These are phyloP conservation scores for Oscheius sp. DNA, from an alignment of 2,888 invertebrate species.

Conservation along the genomic window DNA sequence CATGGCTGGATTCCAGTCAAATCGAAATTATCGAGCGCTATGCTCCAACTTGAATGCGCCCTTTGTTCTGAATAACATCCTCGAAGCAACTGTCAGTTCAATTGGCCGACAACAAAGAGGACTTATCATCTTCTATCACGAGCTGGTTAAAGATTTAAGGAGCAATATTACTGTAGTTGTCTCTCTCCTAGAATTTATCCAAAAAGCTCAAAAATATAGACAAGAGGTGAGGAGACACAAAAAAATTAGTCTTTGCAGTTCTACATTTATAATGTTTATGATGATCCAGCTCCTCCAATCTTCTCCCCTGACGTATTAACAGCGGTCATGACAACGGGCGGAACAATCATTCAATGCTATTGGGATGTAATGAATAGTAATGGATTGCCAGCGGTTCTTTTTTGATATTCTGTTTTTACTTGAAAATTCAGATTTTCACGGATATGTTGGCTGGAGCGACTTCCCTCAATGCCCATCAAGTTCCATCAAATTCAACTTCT, in stretches of 20 bases:
- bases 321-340: conserved; percentile 13
- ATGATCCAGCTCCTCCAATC: not conserved
- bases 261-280: conserved; percentile 2
- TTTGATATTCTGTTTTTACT: not conserved
- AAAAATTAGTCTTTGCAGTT: not conserved
- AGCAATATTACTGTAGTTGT: not conserved
- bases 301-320: not conserved
- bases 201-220: conserved; percentile 3
- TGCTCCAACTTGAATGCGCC: not conserved
- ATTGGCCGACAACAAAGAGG: conserved; percentile 19
- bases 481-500: too few species aligned
- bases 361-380: not conserved
- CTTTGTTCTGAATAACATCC: conserved; percentile 1
- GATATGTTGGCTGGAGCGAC: not conserved
- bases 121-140: conserved; percentile 7
- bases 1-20: not conserved
- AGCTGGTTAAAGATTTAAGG: too few species aligned
- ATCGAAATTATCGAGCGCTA: too few species aligned
- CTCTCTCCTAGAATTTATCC: not conserved
- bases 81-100: not conserved
- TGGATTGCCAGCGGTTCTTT: not conserved
- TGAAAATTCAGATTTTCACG: not conserved
- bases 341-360: not conserved
- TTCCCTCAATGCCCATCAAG: not conserved
- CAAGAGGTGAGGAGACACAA: not conserved